Conservation (phyloP, 2,888 invertebrate species). For the Miltochrista miniata region DNA sequence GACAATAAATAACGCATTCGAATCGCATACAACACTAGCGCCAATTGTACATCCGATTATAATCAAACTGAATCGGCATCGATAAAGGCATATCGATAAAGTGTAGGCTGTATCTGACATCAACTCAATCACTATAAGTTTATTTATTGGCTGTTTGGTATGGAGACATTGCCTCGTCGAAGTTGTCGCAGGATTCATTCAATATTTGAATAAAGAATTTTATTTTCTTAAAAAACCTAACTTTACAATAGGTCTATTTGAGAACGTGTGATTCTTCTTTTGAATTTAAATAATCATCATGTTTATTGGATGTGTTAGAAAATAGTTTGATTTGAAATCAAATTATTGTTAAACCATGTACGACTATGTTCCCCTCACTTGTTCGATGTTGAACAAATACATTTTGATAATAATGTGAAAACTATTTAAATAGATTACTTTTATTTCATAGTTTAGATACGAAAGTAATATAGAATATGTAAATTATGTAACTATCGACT, state of each 20-base stretch:
- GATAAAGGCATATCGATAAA: constrained; percentile 42
- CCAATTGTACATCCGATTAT: constrained; percentile 31
- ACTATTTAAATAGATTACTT: too few species aligned
- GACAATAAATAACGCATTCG: too few species aligned
- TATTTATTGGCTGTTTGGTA: constrained; percentile 33
- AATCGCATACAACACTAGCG: constrained; percentile 8
- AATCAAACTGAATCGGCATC: constrained; percentile 35
- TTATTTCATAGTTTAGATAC: too few species aligned
- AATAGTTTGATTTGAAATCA: not conserved
- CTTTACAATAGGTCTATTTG: too few species aligned
- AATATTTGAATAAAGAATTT: constrained; percentile 12
- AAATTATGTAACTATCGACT: too few species aligned
- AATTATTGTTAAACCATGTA: not conserved
- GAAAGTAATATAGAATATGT: too few species aligned
- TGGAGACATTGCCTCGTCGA: constrained; percentile 30
- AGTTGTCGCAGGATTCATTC: constrained; percentile 21
- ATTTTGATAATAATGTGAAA: too few species aligned
- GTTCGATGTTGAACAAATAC: not conserved
- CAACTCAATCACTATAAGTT: constrained; percentile 31
- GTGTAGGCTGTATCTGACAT: constrained; percentile 38
- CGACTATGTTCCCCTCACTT: not conserved
- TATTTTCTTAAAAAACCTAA: constrained; percentile 19
- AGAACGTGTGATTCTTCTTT: not conserved
- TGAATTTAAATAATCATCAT: constrained; percentile 1
- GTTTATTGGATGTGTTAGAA: not conserved